Evolutionary conservation across 2,888 invertebrate species (phyloP).

Genomic region (Dendrolimus pini): DNA sequence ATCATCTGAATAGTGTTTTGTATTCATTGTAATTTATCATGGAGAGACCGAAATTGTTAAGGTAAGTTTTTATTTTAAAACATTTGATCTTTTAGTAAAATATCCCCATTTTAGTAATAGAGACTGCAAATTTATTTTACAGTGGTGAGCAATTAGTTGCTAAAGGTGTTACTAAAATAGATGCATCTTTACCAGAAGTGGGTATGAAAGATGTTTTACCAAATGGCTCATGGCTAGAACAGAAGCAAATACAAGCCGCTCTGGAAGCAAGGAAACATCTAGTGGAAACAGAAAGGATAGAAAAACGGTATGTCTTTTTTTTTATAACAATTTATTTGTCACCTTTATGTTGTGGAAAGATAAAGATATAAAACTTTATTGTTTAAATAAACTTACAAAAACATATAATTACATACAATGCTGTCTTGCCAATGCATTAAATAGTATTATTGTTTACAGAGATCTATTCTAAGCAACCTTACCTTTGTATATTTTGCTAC

Average conservation of each 20-base stretch:
- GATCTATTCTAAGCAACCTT: too few species aligned
- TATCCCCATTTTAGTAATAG: too few species aligned
- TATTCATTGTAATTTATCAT: conserved; percentile 12
- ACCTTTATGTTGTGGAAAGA: too few species aligned
- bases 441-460: too few species aligned
- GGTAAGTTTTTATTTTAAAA: conserved; percentile 31
- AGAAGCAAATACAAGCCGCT: conserved; percentile 75
- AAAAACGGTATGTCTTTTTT: conserved; percentile 55
- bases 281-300: conserved; percentile 74
- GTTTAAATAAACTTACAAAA: too few species aligned
- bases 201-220: conserved; percentile 74
- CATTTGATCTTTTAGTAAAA: too few species aligned
- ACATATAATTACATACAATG: too few species aligned
- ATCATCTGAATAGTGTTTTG: too few species aligned
- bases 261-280: conserved; percentile 70
- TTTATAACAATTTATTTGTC: background rate
- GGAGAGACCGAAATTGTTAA: conserved; percentile 30
- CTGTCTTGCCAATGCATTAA: too few species aligned
- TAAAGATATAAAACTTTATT: too few species aligned
- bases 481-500: too few species aligned
- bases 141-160: conserved; percentile 55
- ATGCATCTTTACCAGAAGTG: conserved; percentile 61
- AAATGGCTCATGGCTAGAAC: conserved; percentile 75
- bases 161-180: conserved; percentile 56
- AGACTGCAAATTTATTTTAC: conserved; percentile 13